Percentiles rank a stretch among this genome's conserved stretches.
Evolutionary conservation across 2,888 invertebrate genomes (phyloP).

Genomic region (Drosophila rubida): DNA sequence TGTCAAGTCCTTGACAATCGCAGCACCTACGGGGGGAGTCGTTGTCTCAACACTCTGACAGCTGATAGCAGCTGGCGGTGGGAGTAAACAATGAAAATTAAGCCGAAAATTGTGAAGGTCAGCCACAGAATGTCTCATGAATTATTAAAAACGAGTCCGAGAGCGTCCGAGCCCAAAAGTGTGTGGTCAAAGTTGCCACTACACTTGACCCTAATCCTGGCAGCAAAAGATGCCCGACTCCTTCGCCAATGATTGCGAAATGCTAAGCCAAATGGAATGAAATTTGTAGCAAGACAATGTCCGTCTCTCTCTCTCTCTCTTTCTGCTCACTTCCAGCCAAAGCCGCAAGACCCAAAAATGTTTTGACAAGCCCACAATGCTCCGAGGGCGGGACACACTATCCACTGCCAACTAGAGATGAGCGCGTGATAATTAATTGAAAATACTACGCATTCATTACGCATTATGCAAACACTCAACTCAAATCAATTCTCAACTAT

Average conservation of each 20-base stretch:
- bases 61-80: constrained; percentile 25
- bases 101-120: constrained; percentile 71
- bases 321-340: constrained; percentile 4
- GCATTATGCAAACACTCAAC: neutral
- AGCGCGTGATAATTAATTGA: neutral
- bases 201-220: constrained; percentile 72
- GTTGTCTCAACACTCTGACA: neutral
- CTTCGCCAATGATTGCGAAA: constrained; percentile 60
- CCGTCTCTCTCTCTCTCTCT: too few relatives aligned
- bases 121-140: constrained; percentile 71
- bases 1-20: constrained; percentile 37
- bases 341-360: constrained; percentile 55
- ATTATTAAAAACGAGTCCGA: constrained; percentile 67
- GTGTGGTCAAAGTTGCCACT: constrained; percentile 37
- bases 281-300: constrained; percentile 20
- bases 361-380: constrained; percentile 56
- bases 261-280: constrained; percentile 71
- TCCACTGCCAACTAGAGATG: constrained; percentile 11
- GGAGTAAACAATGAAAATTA: constrained; percentile 48
- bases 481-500: too few relatives aligned
- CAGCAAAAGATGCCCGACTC: constrained; percentile 22
- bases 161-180: constrained; percentile 17
- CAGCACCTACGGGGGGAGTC: constrained; percentile 14
- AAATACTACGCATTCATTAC: neutral
- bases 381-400: constrained; percentile 13